These are phyloP conservation scores for Apocrypta bakeri DNA, from an alignment of 1,140 invertebrate species.

Conservation along the genomic window DNA sequence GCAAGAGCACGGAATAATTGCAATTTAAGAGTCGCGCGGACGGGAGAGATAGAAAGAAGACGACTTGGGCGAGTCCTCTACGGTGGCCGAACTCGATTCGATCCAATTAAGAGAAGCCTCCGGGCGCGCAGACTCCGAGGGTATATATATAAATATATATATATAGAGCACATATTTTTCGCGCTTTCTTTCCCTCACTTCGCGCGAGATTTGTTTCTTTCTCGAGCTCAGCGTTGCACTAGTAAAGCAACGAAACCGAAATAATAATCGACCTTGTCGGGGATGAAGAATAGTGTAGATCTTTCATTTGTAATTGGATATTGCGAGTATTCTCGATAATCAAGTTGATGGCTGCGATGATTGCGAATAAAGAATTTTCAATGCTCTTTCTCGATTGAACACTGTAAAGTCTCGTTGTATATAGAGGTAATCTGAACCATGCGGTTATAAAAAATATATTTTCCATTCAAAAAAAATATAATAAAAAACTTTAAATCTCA, in stretches of 20 bases:
- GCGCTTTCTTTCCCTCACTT: not conserved
- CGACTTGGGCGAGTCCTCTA: slow-evolving; percentile 20
- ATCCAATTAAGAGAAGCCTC: slow-evolving; percentile 60
- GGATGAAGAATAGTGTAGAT: not conserved
- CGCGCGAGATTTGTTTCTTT: not conserved
- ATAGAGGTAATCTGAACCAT: too few species aligned
- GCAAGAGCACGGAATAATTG: slow-evolving; percentile 58
- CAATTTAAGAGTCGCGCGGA: slow-evolving; percentile 60
- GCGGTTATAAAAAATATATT: too few species aligned
- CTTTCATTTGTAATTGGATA: not conserved
- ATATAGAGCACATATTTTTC: not conserved
- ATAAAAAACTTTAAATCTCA: too few species aligned
- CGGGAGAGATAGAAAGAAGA: slow-evolving; percentile 46
- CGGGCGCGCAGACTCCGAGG: slow-evolving; percentile 13
- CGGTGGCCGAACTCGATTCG: slow-evolving; percentile 56
- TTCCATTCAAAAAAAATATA: too few species aligned
- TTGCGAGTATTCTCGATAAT: not conserved
- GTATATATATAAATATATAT: not conserved
- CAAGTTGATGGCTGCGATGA: too few species aligned
- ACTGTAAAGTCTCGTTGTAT: too few species aligned
- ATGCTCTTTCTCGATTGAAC: too few species aligned
- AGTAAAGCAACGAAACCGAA: not conserved
- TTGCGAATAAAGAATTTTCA: too few species aligned
- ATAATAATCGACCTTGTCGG: not conserved
- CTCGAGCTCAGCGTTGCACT: not conserved